Percentiles rank a stretch among this genome's conserved stretches.
Evolutionary conservation across 2,797 vertebrate species (phyloP).

Genomic region (Lemur catta): DNA sequence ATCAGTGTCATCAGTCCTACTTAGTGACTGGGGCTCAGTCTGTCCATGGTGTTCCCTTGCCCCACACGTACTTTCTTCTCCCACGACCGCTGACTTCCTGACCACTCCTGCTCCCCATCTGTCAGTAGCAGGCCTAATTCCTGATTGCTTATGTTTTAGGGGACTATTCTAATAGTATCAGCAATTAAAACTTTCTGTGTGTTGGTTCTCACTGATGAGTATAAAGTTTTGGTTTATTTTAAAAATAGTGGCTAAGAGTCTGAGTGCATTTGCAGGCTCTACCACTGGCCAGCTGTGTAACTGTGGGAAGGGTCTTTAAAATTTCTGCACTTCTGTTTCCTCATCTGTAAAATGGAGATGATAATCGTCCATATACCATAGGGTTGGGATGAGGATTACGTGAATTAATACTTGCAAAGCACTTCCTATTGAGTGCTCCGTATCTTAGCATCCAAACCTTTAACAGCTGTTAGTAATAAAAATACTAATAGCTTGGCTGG

Average conservation of each 20-base stretch:
- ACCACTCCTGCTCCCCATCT: neutral
- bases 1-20: neutral
- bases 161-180: neutral
- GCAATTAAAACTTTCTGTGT: neutral
- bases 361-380: no score
- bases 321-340: neutral
- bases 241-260: neutral
- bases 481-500: neutral
- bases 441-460: neutral
- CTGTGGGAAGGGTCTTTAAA: neutral
- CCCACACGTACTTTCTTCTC: neutral
- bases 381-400: neutral
- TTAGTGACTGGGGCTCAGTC: neutral
- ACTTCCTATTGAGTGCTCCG: neutral
- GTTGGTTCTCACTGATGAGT: neutral
- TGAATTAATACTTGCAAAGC: neutral
- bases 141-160: neutral
- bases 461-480: neutral
- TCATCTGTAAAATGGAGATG: neutral
- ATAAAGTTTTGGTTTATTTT: neutral
- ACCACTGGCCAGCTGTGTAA: neutral
- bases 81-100: accelerated
- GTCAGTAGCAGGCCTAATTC: neutral
- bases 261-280: neutral
- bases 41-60: neutral